Conservation (phyloP, 2,113 vertebrate genomes). For the Tyrannus savana region DNA sequence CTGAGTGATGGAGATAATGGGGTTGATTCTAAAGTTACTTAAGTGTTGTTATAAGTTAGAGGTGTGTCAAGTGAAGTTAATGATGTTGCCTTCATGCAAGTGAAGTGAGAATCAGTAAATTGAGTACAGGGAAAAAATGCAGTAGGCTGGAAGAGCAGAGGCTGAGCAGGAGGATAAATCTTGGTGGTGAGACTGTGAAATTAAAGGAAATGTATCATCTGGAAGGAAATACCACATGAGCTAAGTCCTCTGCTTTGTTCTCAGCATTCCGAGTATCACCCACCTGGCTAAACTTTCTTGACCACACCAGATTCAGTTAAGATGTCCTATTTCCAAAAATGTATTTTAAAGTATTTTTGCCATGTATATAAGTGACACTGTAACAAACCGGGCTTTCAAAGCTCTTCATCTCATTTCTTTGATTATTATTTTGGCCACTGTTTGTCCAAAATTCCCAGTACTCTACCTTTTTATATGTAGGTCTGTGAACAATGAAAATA, state of each 20-base stretch:
- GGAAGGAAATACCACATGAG: background rate
- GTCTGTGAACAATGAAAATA: background rate
- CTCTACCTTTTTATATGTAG: background rate
- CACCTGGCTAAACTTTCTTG: background rate
- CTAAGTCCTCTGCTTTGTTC: background rate
- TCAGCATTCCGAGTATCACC: background rate
- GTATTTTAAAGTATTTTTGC: background rate
- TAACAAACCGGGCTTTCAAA: background rate
- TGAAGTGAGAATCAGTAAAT: background rate
- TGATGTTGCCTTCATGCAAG: background rate
- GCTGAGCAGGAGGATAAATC: background rate
- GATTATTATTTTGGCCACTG: background rate
- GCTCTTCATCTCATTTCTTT: background rate
- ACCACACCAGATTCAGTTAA: background rate
- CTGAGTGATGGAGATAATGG: background rate
- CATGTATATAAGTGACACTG: background rate
- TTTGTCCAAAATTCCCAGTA: background rate
- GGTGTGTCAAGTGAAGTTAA: background rate
- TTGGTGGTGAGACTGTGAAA: background rate
- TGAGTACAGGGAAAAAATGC: background rate
- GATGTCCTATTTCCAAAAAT: background rate
- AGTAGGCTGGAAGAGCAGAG: background rate
- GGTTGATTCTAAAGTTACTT: constrained; percentile 6
- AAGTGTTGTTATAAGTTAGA: background rate
- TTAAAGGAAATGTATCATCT: background rate